Percentiles rank a stretch among this genome's conserved stretches.
Evolutionary conservation across 2,797 vertebrate species (phyloP).

Genomic region (Sebastes trivittatus): DNA sequence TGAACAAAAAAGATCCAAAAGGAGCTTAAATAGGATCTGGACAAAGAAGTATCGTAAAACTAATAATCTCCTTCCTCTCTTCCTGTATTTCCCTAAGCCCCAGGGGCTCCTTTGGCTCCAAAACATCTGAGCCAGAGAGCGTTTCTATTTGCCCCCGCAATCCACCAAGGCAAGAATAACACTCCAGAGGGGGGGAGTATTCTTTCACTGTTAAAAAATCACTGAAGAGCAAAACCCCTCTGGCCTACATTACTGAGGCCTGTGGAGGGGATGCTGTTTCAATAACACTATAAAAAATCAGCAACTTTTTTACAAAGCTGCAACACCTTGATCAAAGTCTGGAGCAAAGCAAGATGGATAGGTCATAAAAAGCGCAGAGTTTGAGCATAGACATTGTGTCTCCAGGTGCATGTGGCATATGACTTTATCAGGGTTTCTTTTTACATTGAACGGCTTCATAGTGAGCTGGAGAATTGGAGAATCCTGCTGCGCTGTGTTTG

Average conservation of each 20-base stretch:
- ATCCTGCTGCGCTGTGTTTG: slow-evolving; percentile 45
- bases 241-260: slow-evolving; percentile 57
- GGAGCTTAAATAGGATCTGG: not conserved
- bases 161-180: slow-evolving; percentile 51
- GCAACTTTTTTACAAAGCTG: not conserved
- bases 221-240: slow-evolving; percentile 50
- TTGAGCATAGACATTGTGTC: not conserved
- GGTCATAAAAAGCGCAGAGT: slow-evolving; percentile 1
- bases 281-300: slow-evolving; percentile 6
- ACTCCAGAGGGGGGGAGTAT: slow-evolving; percentile 27
- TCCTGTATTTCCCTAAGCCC: slow-evolving; percentile 46
- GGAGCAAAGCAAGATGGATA: not conserved
- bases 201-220: slow-evolving; percentile 29
- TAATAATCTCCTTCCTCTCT: not conserved
- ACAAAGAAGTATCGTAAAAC: slow-evolving; percentile 4
- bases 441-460: not conserved
- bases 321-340: slow-evolving; percentile 45
- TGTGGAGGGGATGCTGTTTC: slow-evolving; percentile 23
- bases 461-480: not conserved
- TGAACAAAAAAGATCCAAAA: not conserved
- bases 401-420: slow-evolving; percentile 17
- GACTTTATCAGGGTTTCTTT: not conserved
- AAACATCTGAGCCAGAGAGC: slow-evolving; percentile 24
- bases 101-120: slow-evolving; percentile 55
- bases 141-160: slow-evolving; percentile 33